Conservation (phyloP, 2,888 invertebrate species). For the Lepidocyrtoides sp. region DNA sequence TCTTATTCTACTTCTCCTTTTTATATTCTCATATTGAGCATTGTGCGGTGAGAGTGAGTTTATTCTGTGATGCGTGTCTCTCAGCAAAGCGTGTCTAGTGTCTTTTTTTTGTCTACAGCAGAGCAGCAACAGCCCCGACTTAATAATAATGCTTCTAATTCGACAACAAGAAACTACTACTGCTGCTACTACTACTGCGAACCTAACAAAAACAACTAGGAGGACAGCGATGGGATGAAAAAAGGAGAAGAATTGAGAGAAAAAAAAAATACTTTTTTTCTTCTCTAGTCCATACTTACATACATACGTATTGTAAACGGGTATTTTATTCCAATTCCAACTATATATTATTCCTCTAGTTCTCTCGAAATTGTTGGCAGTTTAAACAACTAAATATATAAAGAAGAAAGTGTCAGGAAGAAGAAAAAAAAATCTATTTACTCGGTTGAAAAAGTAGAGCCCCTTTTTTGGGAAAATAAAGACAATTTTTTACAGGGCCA, state of each 20-base stretch:
- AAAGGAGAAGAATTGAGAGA: not conserved
- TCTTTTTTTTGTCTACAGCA: not conserved
- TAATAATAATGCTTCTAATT: constrained; percentile 50
- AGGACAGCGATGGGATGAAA: not conserved
- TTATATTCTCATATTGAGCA: not conserved
- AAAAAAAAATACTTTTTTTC: not conserved
- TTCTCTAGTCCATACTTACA: not conserved
- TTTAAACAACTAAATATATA: constrained; percentile 9
- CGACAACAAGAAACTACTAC: not conserved
- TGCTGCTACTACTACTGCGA: not conserved
- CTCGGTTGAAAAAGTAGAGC: not conserved
- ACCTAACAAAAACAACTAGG: not conserved
- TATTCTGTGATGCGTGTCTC: not conserved
- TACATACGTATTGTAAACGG: not conserved
- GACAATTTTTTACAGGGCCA: not conserved
- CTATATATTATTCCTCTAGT: not conserved
- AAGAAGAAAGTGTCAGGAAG: constrained; percentile 18
- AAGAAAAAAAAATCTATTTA: constrained; percentile 27
- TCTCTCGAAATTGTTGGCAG: not conserved
- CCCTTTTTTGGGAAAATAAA: constrained; percentile 13
- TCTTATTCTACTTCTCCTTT: not conserved
- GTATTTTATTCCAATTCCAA: not conserved
- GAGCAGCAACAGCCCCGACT: too few relatives aligned
- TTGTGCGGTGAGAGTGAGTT: not conserved
- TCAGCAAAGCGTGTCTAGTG: not conserved